Conservation (phyloP, 2,888 invertebrate species). For the Seladonia tumulorum region DNA sequence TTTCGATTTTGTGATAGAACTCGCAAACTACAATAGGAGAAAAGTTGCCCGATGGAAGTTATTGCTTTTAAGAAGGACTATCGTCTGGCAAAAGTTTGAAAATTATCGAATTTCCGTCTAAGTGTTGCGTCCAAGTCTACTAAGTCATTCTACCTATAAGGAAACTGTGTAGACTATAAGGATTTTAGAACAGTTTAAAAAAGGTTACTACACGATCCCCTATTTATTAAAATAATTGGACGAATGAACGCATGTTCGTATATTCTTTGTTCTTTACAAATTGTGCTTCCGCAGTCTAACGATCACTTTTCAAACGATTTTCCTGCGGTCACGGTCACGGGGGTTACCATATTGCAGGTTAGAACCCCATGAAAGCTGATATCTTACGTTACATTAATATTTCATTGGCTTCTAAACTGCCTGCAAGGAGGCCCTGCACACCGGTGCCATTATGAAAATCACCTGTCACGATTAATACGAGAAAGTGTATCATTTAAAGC, state of each 20-base stretch:
- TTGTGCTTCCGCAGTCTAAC: not conserved
- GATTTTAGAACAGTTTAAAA: no score
- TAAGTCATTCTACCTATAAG: no score
- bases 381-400: not conserved
- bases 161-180: no score
- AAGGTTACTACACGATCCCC: no score
- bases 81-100: no score
- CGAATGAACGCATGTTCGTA: not conserved
- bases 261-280: not conserved
- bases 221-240: not conserved
- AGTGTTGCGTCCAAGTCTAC: no score
- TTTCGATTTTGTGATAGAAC: no score
- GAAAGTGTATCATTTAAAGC: not conserved
- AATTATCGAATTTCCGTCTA: no score
- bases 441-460: not conserved
- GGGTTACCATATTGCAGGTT: not conserved
- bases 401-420: not conserved
- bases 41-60: no score
- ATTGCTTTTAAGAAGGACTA: no score
- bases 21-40: no score
- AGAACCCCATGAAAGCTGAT: not conserved
- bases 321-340: not conserved
- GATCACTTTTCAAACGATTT: not conserved
- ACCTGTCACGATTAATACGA: not conserved
- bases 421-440: not conserved